These are phyloP conservation scores for Philaethria dido DNA, from an alignment of 2,888 invertebrate genomes.

Conservation along the genomic window DNA sequence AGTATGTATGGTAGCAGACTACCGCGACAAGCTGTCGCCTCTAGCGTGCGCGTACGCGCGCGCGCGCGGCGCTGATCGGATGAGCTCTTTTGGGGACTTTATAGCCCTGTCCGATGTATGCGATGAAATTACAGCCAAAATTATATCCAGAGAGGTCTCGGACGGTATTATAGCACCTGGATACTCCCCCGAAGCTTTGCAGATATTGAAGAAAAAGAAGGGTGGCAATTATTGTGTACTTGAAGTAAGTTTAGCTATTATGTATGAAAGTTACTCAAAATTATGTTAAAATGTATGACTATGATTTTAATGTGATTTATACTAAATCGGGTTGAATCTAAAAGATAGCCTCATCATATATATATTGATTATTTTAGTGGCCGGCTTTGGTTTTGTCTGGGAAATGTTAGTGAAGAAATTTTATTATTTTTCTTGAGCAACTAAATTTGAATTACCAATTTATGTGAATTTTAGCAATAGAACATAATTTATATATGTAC, in stretches of 20 bases:
- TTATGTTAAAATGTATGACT: too few relatives aligned
- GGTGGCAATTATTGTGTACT: conserved; percentile 95
- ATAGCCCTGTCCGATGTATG: conserved; percentile 96
- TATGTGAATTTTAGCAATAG: too few relatives aligned
- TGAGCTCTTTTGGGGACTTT: conserved; percentile 99
- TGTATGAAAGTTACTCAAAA: too few relatives aligned
- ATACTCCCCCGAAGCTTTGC: conserved; percentile 92
- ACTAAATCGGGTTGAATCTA: too few relatives aligned
- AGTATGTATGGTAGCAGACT: conserved; percentile 96
- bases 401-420: too few relatives aligned
- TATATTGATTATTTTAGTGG: too few relatives aligned
- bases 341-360: too few relatives aligned
- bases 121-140: conserved; percentile 94
- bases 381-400: too few relatives aligned
- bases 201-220: conserved; percentile 96
- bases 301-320: too few relatives aligned
- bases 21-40: conserved; percentile 88
- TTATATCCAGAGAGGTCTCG: conserved; percentile 97
- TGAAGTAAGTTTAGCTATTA: conserved; percentile 75
- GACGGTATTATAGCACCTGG: conserved; percentile 99
- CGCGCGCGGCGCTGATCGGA: conserved; percentile 98
- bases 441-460: too few relatives aligned
- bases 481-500: too few relatives aligned
- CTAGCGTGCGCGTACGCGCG: conserved; percentile 96
- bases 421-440: too few relatives aligned